These are phyloP conservation scores for Ictinia mississippiensis DNA, from an alignment of 2,797 vertebrate species.

Conservation along the genomic window DNA sequence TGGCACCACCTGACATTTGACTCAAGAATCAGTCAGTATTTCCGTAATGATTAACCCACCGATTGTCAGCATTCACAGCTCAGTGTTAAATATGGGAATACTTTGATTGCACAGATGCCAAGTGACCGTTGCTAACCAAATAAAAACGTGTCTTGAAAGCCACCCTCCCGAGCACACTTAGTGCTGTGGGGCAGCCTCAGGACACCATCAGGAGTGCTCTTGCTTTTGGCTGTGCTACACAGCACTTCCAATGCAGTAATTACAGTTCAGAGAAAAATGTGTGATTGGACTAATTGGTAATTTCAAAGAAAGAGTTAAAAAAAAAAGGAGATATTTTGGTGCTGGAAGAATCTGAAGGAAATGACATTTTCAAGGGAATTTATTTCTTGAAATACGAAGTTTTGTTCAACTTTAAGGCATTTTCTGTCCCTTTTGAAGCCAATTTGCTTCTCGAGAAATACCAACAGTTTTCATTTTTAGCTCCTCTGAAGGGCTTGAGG, in stretches of 20 bases:
- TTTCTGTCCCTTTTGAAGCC: background rate
- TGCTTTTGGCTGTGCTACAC: background rate
- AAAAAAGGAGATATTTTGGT: background rate
- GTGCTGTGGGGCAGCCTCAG: background rate
- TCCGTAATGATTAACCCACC: conserved; percentile 51
- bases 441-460: background rate
- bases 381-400: background rate
- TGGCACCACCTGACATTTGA: conserved; percentile 49
- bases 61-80: background rate
- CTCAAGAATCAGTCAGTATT: conserved; percentile 46
- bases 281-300: background rate
- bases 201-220: background rate
- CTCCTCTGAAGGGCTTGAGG: background rate
- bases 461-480: conserved; percentile 31
- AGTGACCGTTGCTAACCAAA: conserved; percentile 21
- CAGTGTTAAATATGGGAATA: background rate
- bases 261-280: background rate
- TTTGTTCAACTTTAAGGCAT: background rate
- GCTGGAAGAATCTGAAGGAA: background rate
- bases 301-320: background rate
- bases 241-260: background rate
- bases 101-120: conserved; percentile 2
- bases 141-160: background rate
- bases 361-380: background rate
- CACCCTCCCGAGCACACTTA: background rate